Evolutionary conservation across 2,797 vertebrate species (phyloP).

Genomic region (Cyclopterus lumpus): DNA sequence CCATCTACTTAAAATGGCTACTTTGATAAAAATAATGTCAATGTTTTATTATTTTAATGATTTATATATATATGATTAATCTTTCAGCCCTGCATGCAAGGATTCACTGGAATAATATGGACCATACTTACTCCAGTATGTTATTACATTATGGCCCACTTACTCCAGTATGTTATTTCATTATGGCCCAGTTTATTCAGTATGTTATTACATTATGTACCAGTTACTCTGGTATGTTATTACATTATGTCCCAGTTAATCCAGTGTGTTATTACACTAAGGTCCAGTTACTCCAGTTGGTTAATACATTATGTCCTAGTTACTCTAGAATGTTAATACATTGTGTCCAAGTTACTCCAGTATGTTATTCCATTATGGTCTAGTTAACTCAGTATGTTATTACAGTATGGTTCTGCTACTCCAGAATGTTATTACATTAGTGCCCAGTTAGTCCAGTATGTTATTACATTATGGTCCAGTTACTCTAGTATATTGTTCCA

Average conservation of each 20-base stretch:
- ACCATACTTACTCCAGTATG: background rate
- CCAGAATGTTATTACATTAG: slow-evolving; percentile 1
- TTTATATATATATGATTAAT: background rate
- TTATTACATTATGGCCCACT: too few species aligned
- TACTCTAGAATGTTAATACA: too few species aligned
- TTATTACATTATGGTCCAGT: slow-evolving; percentile 1
- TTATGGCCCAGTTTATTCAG: too few species aligned
- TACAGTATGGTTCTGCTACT: background rate
- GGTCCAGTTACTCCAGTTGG: too few species aligned
- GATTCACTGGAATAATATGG: background rate
- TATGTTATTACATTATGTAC: too few species aligned
- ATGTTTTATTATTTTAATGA: background rate
- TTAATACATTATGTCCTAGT: too few species aligned
- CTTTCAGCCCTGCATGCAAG: background rate
- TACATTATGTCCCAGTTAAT: too few species aligned
- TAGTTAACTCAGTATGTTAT: background rate
- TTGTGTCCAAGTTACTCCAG: background rate
- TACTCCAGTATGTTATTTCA: too few species aligned
- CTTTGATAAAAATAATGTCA: background rate
- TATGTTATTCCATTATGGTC: slow-evolving; percentile 1
- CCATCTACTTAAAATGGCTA: background rate
- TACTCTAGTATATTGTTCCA: slow-evolving; percentile 12
- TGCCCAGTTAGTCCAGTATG: background rate
- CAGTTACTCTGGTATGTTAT: too few species aligned
- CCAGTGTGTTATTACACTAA: too few species aligned